phyloP scores from a whole-genome alignment of 2,113 vertebrate species.

The Piprites chloris region DNA sequence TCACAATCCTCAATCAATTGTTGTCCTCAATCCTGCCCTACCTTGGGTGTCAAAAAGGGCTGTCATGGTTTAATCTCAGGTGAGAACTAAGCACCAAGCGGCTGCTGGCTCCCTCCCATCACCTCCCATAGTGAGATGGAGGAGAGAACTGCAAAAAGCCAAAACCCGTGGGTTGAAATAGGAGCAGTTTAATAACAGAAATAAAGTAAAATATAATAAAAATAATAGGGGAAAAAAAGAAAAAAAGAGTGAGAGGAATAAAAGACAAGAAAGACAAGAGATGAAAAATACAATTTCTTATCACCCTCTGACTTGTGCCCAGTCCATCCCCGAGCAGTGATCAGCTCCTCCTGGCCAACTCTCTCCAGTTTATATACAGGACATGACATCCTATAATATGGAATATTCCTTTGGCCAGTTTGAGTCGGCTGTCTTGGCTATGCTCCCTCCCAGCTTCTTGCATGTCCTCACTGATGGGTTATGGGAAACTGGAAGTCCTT shows the following conservation, averaged over 20 bases:
- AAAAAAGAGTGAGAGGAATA: fast-evolving
- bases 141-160: neutral
- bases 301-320: neutral
- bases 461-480: neutral
- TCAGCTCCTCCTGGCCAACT: neutral
- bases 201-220: neutral
- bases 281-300: neutral
- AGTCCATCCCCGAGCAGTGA: neutral
- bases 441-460: neutral
- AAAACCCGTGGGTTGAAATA: neutral
- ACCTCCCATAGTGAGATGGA: fast-evolving
- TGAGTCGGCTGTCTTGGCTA: neutral
- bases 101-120: fast-evolving
- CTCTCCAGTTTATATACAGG: neutral
- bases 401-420: neutral
- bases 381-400: too few species aligned
- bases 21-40: neutral
- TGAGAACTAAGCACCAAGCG: neutral
- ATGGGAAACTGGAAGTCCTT: neutral
- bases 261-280: neutral
- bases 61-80: neutral
- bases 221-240: too few species aligned
- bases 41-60: neutral
- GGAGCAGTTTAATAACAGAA: neutral
- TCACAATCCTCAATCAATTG: neutral